phyloP scores from a whole-genome alignment of 2,888 invertebrate genomes.

The Abrostola tripartita region DNA sequence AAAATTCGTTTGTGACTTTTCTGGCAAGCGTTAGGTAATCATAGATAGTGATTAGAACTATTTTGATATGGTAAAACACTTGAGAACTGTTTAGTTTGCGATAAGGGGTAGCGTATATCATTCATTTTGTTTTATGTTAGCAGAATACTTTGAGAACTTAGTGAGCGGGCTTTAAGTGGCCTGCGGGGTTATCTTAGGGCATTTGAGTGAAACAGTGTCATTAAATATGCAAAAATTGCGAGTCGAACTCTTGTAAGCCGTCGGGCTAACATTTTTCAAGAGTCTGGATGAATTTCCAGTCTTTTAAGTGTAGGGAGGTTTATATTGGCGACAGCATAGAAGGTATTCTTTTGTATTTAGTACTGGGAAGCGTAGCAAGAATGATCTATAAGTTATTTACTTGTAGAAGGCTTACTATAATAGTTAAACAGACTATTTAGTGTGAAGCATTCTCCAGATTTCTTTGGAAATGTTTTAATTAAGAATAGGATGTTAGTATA shows the following conservation, averaged over 20 bases:
- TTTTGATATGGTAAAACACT: slow-evolving; percentile 44
- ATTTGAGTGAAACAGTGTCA: slow-evolving; percentile 32
- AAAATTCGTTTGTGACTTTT: slow-evolving; percentile 59
- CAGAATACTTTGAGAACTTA: not conserved
- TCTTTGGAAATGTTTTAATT: no score
- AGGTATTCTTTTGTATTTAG: not conserved
- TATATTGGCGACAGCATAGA: slow-evolving; percentile 8
- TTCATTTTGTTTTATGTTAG: not conserved
- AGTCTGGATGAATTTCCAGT: slow-evolving; percentile 8
- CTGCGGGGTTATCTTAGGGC: slow-evolving; percentile 24
- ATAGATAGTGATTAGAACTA: slow-evolving; percentile 42
- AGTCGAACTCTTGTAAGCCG: slow-evolving; percentile 12
- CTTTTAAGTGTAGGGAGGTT: slow-evolving; percentile 12
- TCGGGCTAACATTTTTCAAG: slow-evolving; percentile 27
- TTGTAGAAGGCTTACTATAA: no score
- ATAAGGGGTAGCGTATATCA: not conserved
- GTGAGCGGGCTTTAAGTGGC: not conserved
- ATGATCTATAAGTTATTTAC: no score
- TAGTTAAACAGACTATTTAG: no score
- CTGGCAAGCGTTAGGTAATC: slow-evolving; percentile 37
- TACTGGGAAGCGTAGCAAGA: no score
- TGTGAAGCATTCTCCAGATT: no score
- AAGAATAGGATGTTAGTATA: no score
- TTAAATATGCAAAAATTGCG: slow-evolving; percentile 41
- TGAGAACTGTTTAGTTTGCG: slow-evolving; percentile 13